Conservation (phyloP, 2,113 vertebrate genomes). For the Colinus virginianus region DNA sequence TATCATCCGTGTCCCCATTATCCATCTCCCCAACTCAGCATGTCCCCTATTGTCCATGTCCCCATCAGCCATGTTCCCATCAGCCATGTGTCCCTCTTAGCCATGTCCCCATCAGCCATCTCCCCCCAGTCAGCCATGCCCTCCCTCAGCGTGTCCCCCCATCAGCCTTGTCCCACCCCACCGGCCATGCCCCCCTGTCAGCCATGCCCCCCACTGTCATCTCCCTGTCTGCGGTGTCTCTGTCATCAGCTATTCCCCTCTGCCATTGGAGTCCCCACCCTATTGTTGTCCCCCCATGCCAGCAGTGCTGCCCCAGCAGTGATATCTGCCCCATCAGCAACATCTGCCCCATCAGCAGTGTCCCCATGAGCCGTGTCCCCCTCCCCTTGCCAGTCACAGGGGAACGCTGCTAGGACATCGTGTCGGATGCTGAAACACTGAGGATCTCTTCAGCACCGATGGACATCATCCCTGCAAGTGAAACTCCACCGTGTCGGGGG, state of each 20-base stretch:
- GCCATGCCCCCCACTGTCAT: too few relatives aligned
- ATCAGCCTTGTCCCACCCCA: too few relatives aligned
- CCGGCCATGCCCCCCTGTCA: background rate
- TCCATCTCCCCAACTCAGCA: too few relatives aligned
- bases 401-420: background rate
- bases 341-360: rapidly evolving
- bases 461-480: background rate
- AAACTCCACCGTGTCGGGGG: background rate
- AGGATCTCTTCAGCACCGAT: background rate
- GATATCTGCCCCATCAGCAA: background rate
- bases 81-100: background rate
- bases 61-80: background rate
- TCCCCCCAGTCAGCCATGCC: background rate
- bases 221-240: too few relatives aligned
- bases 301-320: background rate
- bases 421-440: background rate
- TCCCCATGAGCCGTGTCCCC: background rate
- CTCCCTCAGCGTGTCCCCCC: too few relatives aligned
- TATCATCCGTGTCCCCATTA: too few relatives aligned
- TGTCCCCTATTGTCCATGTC: too few relatives aligned
- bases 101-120: background rate
- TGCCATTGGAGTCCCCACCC: background rate
- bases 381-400: rapidly evolving
- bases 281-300: background rate
- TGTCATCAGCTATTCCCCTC: background rate